Evolutionary conservation across 1,140 invertebrate species (phyloP).

Genomic region (Eupristina koningsbergeri): DNA sequence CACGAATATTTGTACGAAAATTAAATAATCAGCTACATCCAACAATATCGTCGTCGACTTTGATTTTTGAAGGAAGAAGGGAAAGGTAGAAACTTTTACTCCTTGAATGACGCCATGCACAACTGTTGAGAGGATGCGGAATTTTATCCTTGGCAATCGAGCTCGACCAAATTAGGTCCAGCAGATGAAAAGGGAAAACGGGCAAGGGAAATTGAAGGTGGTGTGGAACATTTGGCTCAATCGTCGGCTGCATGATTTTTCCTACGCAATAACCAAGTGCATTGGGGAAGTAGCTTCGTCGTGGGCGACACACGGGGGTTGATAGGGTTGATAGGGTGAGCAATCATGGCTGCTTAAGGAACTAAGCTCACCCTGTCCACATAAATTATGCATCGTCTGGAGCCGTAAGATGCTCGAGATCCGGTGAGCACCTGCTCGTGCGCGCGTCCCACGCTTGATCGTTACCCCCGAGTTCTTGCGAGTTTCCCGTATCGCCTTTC

Average conservation of each 20-base stretch:
- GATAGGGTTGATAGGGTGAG: background rate
- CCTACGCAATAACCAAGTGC: slow-evolving; percentile 37
- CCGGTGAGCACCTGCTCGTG: slow-evolving; percentile 72
- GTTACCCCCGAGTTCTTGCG: background rate
- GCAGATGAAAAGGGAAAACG: background rate
- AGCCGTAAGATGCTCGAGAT: slow-evolving; percentile 72
- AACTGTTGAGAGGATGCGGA: background rate
- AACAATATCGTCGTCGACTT: too few relatives aligned
- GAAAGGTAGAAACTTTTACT: background rate
- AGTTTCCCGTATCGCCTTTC: background rate
- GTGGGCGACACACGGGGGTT: too few relatives aligned
- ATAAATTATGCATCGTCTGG: slow-evolving; percentile 75
- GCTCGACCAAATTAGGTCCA: slow-evolving; percentile 23
- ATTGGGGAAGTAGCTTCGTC: slow-evolving; percentile 3
- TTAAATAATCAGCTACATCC: too few relatives aligned
- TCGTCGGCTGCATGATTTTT: slow-evolving; percentile 33
- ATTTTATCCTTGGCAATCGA: background rate
- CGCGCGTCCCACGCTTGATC: too few relatives aligned
- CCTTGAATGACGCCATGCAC: too few relatives aligned
- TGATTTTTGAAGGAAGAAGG: background rate
- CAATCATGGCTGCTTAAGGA: slow-evolving; percentile 55
- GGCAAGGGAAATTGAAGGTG: background rate
- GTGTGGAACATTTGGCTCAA: too few relatives aligned
- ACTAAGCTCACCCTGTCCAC: slow-evolving; percentile 71
- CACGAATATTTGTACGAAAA: too few relatives aligned